These are phyloP conservation scores for Tragelaphus strepsiceros DNA, from an alignment of 2,113 vertebrate species.

Conservation along the genomic window DNA sequence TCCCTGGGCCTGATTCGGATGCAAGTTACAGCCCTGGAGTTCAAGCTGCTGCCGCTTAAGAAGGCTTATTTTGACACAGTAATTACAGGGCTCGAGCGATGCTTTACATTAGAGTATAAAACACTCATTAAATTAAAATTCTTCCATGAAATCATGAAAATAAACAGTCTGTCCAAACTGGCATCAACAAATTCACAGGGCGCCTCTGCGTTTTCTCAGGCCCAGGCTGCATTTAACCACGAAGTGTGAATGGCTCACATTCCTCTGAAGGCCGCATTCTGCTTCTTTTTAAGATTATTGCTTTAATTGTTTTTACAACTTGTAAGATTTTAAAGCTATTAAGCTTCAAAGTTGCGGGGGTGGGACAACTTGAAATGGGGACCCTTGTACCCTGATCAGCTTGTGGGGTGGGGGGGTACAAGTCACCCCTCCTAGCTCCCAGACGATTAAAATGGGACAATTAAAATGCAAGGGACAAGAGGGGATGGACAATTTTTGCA, in stretches of 20 bases:
- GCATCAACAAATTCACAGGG: constrained; percentile 91
- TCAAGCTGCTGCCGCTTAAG: constrained; percentile 88
- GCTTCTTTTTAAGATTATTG: constrained; percentile 88
- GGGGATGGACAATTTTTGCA: constrained; percentile 45
- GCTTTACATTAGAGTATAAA: constrained; percentile 94
- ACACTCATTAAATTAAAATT: constrained; percentile 98
- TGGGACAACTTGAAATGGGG: constrained; percentile 78
- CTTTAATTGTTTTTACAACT: constrained; percentile 90
- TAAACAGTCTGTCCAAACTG: constrained; percentile 96
- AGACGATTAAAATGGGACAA: constrained; percentile 46
- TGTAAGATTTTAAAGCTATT: constrained; percentile 90
- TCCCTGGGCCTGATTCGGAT: constrained; percentile 74
- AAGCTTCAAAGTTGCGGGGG: constrained; percentile 86
- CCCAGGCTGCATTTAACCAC: constrained; percentile 76
- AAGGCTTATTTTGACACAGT: constrained; percentile 93
- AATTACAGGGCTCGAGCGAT: constrained; percentile 90
- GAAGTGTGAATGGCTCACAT: constrained; percentile 91
- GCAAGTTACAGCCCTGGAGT: constrained; percentile 83
- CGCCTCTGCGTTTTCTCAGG: constrained; percentile 93
- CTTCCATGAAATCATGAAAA: constrained; percentile 97
- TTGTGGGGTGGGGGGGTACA: neutral
- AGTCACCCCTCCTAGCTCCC: neutral
- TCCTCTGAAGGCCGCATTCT: constrained; percentile 82
- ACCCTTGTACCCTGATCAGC: constrained; percentile 71
- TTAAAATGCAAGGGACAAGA: constrained; percentile 22